Base-by-base conservation (phyloP, 2,888 invertebrate species). In the Lochmaea capreae region DNA sequence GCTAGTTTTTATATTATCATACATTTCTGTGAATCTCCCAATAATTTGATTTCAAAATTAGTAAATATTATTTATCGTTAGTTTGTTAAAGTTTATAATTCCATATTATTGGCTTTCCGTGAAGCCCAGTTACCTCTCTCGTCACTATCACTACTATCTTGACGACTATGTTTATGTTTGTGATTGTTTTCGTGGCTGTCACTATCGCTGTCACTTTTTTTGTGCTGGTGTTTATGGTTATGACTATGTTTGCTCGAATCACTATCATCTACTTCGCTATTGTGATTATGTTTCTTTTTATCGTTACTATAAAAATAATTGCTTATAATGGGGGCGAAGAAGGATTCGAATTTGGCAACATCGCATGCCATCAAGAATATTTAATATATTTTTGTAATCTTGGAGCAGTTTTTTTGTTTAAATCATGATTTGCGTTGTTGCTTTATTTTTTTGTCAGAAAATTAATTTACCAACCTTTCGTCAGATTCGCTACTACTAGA, bases 181-280 rank as follows among this genome's bases (percentile, higher is more conserved):
- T 12, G 46, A 46, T 14, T 14, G 14, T 46, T 70, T 66, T 78
- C 76, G 67, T 71, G 68, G 49, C 71, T 69, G 68, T 76, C 72
- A 26, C 71, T 67, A 16, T 78, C 63, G 33, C 70, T 59, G 22
- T 71, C 66, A 33, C 76, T 61, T n/a, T 68, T 54, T 52, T 43
- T 49, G 66, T 69, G 43, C 3, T 67, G 42, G 49, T 65, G 11
- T 33, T 18, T 67, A 42, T 58, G 43, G 16, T 59, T 67, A 16
- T 67, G 52, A 62, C 67, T 65, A 46, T 69, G 26, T 26, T 72
- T 26, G 54, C 67, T 54, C 11, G 58, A 66, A 18, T 67, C 18
- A 49, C 74, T 59, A 46, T 74, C 63, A 59, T 76, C 61, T 46
- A 70, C 70, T 16, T 75, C 67, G 26, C 58, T 52, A 42, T 62